Percentiles rank a stretch among this genome's conserved stretches.
phyloP scores from a whole-genome alignment of 2,797 vertebrate genomes.

The Pitangus sulphuratus region DNA sequence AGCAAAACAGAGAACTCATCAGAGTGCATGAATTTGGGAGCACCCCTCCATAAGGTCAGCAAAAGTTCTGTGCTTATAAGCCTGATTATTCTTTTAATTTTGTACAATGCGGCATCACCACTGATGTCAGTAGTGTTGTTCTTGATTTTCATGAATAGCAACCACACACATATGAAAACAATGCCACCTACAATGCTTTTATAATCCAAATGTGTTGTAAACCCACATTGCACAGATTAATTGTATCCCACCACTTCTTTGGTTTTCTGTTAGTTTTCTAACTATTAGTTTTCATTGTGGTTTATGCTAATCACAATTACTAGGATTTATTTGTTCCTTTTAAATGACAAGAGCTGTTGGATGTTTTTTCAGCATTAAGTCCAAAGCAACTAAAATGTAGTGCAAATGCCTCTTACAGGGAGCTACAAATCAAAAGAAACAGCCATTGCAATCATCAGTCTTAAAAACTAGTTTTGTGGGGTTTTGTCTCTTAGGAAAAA shows the following conservation, averaged over 20 bases:
- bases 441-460: too few relatives aligned
- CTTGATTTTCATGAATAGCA: not conserved
- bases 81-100: not conserved
- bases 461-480: not conserved
- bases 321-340: not conserved
- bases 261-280: not conserved
- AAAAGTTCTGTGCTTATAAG: not conserved
- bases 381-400: not conserved
- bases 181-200: accelerated
- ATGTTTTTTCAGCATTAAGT: accelerated
- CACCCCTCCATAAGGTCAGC: not conserved
- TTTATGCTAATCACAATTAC: not conserved
- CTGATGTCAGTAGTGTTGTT: not conserved
- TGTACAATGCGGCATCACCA: not conserved
- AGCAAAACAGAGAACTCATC: not conserved
- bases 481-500: not conserved
- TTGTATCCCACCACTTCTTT: not conserved
- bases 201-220: not conserved
- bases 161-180: not conserved
- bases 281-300: not conserved
- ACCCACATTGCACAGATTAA: not conserved
- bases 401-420: not conserved
- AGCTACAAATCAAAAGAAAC: not conserved
- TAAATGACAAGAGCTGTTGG: not conserved
- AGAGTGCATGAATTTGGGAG: not conserved